These are phyloP conservation scores for Oceanites oceanicus DNA, from an alignment of 2,113 vertebrate genomes.

Conservation along the genomic window DNA sequence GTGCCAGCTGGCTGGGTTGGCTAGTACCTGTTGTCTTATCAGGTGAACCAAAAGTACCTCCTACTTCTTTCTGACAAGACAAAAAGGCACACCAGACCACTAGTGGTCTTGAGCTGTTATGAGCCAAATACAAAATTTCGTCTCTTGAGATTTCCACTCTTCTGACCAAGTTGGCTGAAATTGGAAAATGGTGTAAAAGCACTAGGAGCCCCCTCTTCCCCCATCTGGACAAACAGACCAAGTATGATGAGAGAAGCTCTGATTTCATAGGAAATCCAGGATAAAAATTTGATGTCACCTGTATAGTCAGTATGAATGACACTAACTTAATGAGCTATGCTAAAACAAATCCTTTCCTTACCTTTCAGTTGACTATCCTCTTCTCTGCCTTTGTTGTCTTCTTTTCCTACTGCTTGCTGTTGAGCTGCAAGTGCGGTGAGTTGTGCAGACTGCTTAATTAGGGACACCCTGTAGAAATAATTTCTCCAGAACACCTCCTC, in stretches of 20 bases:
- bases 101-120: neutral
- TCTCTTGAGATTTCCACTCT: neutral
- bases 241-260: neutral
- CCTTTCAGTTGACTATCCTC: slow-evolving; percentile 79
- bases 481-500: slow-evolving; percentile 99
- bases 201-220: neutral
- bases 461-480: slow-evolving; percentile 96
- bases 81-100: neutral
- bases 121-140: neutral
- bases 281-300: neutral
- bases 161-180: neutral
- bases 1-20: neutral
- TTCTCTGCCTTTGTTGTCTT: slow-evolving; percentile 63
- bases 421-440: slow-evolving; percentile 92
- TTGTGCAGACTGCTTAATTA: slow-evolving; percentile 96
- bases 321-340: neutral
- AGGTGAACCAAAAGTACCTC: neutral
- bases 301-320: neutral
- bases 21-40: neutral
- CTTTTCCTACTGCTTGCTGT: slow-evolving; percentile 82
- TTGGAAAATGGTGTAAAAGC: neutral
- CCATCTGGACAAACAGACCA: neutral
- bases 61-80: neutral
- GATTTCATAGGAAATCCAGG: neutral
- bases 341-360: slow-evolving; percentile 38